Evolutionary conservation across 2,888 invertebrate genomes (phyloP).

Genomic region (Desoria tigrina): DNA sequence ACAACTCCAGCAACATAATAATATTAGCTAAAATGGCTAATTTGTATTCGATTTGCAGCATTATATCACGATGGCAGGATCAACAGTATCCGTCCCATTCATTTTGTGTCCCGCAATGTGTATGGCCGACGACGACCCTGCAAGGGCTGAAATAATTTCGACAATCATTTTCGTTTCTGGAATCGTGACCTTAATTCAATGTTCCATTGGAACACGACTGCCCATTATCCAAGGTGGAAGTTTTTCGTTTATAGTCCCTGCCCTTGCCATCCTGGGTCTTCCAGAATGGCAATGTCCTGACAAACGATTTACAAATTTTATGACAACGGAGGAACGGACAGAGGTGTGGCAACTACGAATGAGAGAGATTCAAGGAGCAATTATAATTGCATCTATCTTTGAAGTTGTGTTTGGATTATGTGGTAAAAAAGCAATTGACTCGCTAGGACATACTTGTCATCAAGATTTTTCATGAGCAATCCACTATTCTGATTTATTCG

Average conservation of each 20-base stretch:
- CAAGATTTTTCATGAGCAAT: neutral
- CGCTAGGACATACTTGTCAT: neutral
- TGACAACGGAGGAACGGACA: conserved; percentile 63
- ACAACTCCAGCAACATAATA: conserved; percentile 20
- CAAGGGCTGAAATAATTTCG: conserved; percentile 73
- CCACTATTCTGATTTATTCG: no score
- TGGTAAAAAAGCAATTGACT: conserved; percentile 49
- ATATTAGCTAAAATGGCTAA: neutral
- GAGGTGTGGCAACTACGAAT: conserved; percentile 73
- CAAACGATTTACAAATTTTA: conserved; percentile 58
- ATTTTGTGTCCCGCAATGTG: conserved; percentile 78
- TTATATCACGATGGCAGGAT: conserved; percentile 81
- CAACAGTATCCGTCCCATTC: conserved; percentile 79
- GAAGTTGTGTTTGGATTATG: conserved; percentile 71
- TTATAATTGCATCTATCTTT: conserved; percentile 74
- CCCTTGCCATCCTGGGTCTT: conserved; percentile 71
- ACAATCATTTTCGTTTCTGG: conserved; percentile 82
- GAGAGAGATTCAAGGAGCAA: conserved; percentile 79
- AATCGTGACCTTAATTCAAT: conserved; percentile 72
- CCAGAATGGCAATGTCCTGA: conserved; percentile 68
- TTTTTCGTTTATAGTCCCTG: conserved; percentile 77
- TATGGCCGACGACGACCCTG: conserved; percentile 73
- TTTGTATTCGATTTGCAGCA: no score
- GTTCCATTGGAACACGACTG: conserved; percentile 70
- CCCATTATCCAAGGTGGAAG: conserved; percentile 64